Evolutionary conservation across 2,797 vertebrate genomes (phyloP).

Genomic region (Cossypha dichroa): DNA sequence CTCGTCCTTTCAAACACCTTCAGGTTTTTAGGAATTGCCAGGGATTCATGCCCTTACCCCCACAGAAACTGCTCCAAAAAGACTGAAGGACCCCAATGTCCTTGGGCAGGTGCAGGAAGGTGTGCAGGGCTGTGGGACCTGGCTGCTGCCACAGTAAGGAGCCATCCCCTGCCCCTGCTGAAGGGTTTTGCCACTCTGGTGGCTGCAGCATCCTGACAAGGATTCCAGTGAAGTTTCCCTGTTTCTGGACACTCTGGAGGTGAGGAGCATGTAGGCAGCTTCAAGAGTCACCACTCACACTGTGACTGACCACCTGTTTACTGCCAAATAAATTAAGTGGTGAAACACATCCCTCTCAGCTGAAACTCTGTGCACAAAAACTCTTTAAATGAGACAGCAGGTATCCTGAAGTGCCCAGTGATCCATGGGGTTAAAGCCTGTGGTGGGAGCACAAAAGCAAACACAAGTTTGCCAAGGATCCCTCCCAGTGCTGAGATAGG

Average conservation of each 20-base stretch:
- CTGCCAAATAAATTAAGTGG: background rate
- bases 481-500: conserved; percentile 3
- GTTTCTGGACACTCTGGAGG: background rate
- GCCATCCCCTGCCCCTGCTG: background rate
- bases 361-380: background rate
- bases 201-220: background rate
- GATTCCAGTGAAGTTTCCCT: background rate
- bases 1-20: background rate
- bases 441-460: background rate
- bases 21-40: background rate
- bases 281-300: background rate
- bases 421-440: background rate
- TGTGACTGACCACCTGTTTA: background rate
- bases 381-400: background rate
- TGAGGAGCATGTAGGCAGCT: accelerated
- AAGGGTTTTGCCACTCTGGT: background rate
- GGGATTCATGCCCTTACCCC: background rate
- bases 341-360: background rate
- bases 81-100: background rate
- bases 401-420: background rate
- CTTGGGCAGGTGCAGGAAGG: background rate
- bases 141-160: background rate
- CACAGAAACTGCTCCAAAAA: background rate
- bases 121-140: background rate
- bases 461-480: background rate